Percentiles rank a stretch among this genome's conserved stretches.
These are phyloP conservation scores for Volucella inanis DNA, from an alignment of 2,888 invertebrate genomes.

Conservation along the genomic window DNA sequence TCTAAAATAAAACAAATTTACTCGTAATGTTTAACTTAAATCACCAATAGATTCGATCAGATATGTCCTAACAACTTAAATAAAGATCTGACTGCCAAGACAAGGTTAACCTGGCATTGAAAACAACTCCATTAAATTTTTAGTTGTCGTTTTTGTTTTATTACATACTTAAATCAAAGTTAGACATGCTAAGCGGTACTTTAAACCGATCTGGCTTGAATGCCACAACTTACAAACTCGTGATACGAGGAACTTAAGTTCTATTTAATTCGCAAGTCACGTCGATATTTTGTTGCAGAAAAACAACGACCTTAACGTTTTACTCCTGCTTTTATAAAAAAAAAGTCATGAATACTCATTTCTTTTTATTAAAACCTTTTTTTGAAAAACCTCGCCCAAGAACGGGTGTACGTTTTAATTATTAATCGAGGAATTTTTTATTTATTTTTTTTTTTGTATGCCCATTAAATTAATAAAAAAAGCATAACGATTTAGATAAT, in stretches of 20 bases:
- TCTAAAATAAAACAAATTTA: conserved; percentile 87
- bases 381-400: not conserved
- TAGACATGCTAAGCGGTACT: conserved; percentile 2
- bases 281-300: not conserved
- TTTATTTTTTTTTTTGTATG: not conserved
- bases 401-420: not conserved
- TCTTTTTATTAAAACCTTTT: not conserved
- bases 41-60: not conserved
- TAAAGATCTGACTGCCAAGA: too few relatives aligned
- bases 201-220: conserved; percentile 10
- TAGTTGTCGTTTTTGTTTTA: conserved; percentile 10
- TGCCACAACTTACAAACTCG: not conserved
- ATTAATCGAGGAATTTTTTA: not conserved
- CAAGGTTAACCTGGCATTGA: not conserved
- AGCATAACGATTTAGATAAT: not conserved
- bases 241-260: conserved; percentile 9
- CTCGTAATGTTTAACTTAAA: conserved; percentile 50
- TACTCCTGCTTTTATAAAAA: not conserved
- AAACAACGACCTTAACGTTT: not conserved
- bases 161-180: not conserved
- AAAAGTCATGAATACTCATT: not conserved
- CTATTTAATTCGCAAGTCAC: conserved; percentile 1
- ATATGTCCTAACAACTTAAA: not conserved
- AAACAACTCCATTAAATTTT: not conserved
- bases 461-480: not conserved